These are phyloP conservation scores for Drosophila cardini DNA, from an alignment of 1,140 invertebrate genomes.

Conservation along the genomic window DNA sequence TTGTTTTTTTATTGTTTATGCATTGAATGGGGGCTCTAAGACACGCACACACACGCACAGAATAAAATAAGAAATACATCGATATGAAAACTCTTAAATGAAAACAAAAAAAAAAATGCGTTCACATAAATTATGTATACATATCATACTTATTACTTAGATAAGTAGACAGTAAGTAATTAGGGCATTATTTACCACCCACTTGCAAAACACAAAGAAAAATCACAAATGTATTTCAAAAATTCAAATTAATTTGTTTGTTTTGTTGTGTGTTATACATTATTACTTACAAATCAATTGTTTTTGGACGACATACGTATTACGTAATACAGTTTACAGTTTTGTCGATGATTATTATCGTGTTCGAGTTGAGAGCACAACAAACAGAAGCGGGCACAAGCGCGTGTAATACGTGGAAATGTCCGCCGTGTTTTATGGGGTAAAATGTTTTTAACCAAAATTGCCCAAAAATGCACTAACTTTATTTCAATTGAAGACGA, in stretches of 20 bases:
- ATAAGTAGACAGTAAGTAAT: slow-evolving; percentile 17
- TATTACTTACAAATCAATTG: slow-evolving; percentile 75
- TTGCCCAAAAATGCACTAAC: slow-evolving; percentile 55
- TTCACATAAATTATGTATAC: slow-evolving; percentile 40
- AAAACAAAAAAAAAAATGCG: too few species aligned
- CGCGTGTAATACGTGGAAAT: slow-evolving; percentile 62
- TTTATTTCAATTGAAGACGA: slow-evolving; percentile 82
- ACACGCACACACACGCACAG: slow-evolving; percentile 29
- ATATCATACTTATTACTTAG: slow-evolving; percentile 9
- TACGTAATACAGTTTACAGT: slow-evolving; percentile 23
- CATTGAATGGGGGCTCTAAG: slow-evolving; percentile 36
- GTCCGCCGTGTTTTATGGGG: slow-evolving; percentile 68
- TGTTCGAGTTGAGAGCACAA: slow-evolving; percentile 59
- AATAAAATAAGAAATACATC: slow-evolving; percentile 49
- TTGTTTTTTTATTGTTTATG: slow-evolving; percentile 3
- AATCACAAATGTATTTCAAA: slow-evolving; percentile 37
- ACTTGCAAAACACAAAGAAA: slow-evolving; percentile 39
- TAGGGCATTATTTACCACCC: not conserved
- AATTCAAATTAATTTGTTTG: slow-evolving; percentile 47
- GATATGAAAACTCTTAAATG: slow-evolving; percentile 41
- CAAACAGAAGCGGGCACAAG: slow-evolving; percentile 79
- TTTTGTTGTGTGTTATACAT: not conserved
- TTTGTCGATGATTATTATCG: slow-evolving; percentile 41
- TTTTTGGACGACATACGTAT: slow-evolving; percentile 30
- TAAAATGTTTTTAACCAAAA: slow-evolving; percentile 69